Conservation (phyloP, 2,113 vertebrate species). For the Origma solitaria region DNA sequence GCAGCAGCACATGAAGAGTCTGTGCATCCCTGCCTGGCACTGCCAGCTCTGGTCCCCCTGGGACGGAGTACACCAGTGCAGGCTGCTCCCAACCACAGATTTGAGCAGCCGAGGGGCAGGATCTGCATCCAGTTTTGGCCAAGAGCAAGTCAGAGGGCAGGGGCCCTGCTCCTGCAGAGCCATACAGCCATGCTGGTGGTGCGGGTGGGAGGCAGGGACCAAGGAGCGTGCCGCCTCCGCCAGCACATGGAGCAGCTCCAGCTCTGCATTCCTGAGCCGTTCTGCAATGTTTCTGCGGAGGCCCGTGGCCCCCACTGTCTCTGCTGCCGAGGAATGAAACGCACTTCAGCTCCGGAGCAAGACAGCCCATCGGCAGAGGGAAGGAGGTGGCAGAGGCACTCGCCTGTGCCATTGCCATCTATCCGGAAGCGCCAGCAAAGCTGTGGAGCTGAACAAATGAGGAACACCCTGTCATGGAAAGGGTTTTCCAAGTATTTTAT, state of each 20-base stretch:
- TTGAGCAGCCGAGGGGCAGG: not conserved
- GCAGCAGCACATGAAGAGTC: not conserved
- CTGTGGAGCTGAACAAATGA: fast-evolving
- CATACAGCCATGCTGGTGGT: not conserved
- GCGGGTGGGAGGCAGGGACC: not conserved
- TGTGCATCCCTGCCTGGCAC: fast-evolving
- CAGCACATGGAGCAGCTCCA: constrained; percentile 66
- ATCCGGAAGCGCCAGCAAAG: not conserved
- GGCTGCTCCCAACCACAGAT: not conserved
- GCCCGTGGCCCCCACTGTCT: constrained; percentile 44
- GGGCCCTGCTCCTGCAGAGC: not conserved
- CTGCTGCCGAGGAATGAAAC: constrained; percentile 4
- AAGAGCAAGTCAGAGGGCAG: not conserved
- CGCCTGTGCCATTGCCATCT: not conserved
- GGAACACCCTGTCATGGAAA: not conserved
- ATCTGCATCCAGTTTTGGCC: not conserved
- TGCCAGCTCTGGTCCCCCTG: not conserved
- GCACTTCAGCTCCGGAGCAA: not conserved
- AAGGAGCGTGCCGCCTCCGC: constrained; percentile 15
- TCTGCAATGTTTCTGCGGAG: constrained; percentile 63
- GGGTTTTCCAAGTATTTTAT: not conserved
- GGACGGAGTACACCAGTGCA: fast-evolving
- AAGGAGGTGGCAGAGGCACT: not conserved
- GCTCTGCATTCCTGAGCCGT: constrained; percentile 68
- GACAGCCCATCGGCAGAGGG: not conserved